Percentiles rank a stretch among this genome's conserved stretches.
Evolutionary conservation across 2,113 vertebrate species (phyloP).

Genomic region (Silurus asotus): DNA sequence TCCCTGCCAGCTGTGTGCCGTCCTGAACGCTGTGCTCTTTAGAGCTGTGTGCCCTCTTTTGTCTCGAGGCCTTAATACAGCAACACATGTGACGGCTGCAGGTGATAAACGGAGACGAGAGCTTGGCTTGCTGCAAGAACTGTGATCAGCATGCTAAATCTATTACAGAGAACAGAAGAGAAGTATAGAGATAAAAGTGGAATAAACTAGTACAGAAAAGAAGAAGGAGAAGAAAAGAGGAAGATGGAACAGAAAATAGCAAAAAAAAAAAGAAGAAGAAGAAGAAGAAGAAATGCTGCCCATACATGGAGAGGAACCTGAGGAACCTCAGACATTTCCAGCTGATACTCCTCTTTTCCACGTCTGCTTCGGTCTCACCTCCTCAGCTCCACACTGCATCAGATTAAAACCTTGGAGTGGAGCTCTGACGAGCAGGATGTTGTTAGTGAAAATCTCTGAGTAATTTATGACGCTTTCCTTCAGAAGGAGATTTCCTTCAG

Average conservation of each 20-base stretch:
- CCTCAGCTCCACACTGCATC: not conserved
- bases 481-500: not conserved
- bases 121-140: not conserved
- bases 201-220: too few species aligned
- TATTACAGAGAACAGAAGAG: not conserved
- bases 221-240: not conserved
- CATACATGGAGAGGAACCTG: not conserved
- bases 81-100: conserved; percentile 30
- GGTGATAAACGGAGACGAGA: conserved; percentile 27
- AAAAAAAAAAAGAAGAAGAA: not conserved
- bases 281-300: conserved; percentile 23
- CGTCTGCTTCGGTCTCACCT: not conserved
- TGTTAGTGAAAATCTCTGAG: conserved; percentile 1
- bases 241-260: not conserved
- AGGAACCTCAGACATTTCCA: not conserved
- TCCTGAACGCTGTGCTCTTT: conserved; percentile 26
- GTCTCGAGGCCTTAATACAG: conserved; percentile 37
- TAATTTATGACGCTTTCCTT: conserved; percentile 8
- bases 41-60: conserved; percentile 29
- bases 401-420: not conserved
- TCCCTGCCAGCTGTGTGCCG: conserved; percentile 24
- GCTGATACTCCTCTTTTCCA: not conserved
- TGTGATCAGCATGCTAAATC: not conserved
- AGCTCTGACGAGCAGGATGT: conserved; percentile 31
- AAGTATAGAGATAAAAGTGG: too few species aligned